A percentile compares a stretch with the other conserved stretches of the same genome.
phyloP scores from a whole-genome alignment of 2,113 vertebrate genomes.

The Lophius piscatorius region DNA sequence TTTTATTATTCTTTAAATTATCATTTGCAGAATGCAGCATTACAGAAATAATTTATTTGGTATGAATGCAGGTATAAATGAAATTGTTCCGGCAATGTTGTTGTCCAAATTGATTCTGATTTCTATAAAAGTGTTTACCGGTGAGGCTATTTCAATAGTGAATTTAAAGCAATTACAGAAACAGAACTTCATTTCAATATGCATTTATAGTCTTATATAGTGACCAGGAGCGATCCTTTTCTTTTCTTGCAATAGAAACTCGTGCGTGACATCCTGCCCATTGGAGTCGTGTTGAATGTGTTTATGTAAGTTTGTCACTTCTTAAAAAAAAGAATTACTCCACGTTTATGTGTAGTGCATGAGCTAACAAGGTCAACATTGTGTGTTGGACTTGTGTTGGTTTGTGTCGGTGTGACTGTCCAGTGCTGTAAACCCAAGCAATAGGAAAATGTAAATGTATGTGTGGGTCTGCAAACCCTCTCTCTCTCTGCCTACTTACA shows the following conservation, averaged over 20 bases:
- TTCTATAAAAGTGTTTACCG: slow-evolving; percentile 6
- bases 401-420: background rate
- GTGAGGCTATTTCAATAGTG: slow-evolving; percentile 20
- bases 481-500: background rate
- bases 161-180: slow-evolving; percentile 28
- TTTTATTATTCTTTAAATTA: slow-evolving; percentile 58
- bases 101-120: slow-evolving; percentile 23
- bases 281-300: background rate
- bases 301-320: background rate
- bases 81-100: slow-evolving; percentile 34
- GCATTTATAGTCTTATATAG: slow-evolving; percentile 18
- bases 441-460: slow-evolving; percentile 5
- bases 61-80: slow-evolving; percentile 45
- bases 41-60: slow-evolving; percentile 39
- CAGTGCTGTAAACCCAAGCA: no score
- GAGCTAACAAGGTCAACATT: background rate
- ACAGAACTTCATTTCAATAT: slow-evolving; percentile 16
- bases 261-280: background rate
- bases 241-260: background rate
- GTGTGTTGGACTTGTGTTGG: background rate
- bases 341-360: background rate
- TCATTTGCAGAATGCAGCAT: slow-evolving; percentile 49
- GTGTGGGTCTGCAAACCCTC: no score
- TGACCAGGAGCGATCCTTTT: no score
- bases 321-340: background rate